phyloP scores from a whole-genome alignment of 2,797 vertebrate species.

The Dendrocincla tyrannina region DNA sequence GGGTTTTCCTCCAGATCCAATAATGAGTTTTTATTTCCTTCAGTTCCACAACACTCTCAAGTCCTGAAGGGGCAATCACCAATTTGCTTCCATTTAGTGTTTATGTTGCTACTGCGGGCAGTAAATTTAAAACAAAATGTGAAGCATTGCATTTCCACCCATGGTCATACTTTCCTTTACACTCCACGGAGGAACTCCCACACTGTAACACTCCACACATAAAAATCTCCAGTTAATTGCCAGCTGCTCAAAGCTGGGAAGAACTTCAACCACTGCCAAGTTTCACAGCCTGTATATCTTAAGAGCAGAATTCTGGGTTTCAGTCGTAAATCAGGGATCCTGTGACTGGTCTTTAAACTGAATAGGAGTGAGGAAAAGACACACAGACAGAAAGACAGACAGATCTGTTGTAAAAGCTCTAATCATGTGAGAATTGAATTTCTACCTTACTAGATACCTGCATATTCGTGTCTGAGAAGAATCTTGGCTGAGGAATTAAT shows the following conservation, averaged over 20 bases:
- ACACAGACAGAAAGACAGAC: not conserved
- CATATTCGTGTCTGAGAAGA: not conserved
- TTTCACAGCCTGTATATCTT: not conserved
- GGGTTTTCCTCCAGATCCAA: slow-evolving; percentile 7
- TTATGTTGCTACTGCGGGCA: not conserved
- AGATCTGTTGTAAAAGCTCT: not conserved
- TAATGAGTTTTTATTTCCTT: not conserved
- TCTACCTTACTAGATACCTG: not conserved
- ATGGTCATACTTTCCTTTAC: slow-evolving; percentile 10
- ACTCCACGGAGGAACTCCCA: not conserved
- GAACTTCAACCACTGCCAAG: not conserved
- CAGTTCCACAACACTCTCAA: slow-evolving; percentile 3
- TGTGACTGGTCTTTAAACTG: not conserved
- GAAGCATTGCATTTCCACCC: not conserved
- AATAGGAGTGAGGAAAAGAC: not conserved
- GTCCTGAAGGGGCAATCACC: not conserved
- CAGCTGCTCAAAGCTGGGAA: not conserved
- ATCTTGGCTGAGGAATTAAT: not conserved
- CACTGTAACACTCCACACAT: not conserved
- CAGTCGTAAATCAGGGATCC: not conserved
- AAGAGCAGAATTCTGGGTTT: not conserved
- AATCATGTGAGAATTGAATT: not conserved
- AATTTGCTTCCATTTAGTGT: not conserved
- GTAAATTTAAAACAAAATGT: not conserved
- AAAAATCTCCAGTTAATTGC: not conserved